These are phyloP conservation scores for Petaurus breviceps DNA, from an alignment of 2,113 vertebrate species.

Conservation along the genomic window DNA sequence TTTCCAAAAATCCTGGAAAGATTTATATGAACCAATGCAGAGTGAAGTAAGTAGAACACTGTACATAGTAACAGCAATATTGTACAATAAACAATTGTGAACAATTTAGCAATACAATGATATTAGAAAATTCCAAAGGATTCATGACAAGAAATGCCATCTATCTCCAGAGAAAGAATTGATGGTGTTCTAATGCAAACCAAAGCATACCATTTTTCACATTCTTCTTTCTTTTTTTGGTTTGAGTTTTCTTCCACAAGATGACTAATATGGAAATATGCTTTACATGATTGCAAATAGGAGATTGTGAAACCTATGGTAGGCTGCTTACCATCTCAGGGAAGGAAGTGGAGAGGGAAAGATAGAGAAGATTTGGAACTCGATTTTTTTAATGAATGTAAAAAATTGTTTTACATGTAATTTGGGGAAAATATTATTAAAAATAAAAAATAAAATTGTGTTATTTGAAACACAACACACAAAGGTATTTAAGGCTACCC, in stretches of 20 bases:
- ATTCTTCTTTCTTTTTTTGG: background rate
- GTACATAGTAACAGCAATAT: background rate
- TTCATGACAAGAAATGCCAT: background rate
- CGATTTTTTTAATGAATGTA: too few species aligned
- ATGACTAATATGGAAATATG: background rate
- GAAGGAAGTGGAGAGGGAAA: too few species aligned
- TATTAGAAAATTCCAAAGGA: background rate
- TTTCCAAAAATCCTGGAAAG: background rate
- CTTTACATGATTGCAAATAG: background rate
- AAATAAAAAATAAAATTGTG: background rate
- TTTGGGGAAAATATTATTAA: too few species aligned
- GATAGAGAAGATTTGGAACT: background rate
- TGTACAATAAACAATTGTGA: background rate
- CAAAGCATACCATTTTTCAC: background rate
- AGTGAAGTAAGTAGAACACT: background rate
- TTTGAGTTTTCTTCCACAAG: background rate
- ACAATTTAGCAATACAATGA: background rate
- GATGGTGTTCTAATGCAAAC: background rate
- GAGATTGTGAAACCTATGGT: background rate
- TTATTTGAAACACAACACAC: background rate
- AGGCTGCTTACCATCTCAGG: background rate
- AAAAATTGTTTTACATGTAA: too few species aligned
- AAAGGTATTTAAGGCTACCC: background rate
- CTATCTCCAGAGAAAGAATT: background rate
- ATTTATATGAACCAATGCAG: background rate